Percentiles rank a stretch among this genome's conserved stretches.
phyloP scores from a whole-genome alignment of 2,113 vertebrate species.

The Colius striatus region DNA sequence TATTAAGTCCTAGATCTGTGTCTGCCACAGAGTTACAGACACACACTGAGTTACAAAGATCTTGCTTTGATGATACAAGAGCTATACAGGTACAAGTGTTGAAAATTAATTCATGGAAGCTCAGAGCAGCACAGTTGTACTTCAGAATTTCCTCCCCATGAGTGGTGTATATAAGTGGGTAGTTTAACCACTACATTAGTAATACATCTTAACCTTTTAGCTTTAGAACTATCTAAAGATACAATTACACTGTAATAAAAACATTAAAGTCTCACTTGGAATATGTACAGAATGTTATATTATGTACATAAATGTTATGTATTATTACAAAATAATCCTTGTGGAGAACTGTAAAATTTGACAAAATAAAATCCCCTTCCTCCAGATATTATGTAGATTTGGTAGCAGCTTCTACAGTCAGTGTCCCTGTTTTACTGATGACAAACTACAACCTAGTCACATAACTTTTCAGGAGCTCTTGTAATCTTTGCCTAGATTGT shows the following conservation, averaged over 20 bases:
- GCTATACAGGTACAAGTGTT: not conserved
- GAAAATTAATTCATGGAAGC: not conserved
- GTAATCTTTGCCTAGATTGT: not conserved
- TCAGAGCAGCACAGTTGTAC: not conserved
- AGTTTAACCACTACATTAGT: not conserved
- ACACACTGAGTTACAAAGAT: not conserved
- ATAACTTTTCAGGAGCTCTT: not conserved
- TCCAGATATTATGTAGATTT: not conserved
- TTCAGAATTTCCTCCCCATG: not conserved
- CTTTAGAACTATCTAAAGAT: not conserved
- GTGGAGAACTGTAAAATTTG: not conserved
- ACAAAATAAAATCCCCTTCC: not conserved
- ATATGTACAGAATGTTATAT: not conserved
- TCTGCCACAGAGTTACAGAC: no score
- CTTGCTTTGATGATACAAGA: not conserved
- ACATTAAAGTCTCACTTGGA: not conserved
- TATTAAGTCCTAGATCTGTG: not conserved
- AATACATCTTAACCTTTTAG: constrained; percentile 24
- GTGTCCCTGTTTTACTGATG: not conserved
- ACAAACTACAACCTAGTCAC: not conserved
- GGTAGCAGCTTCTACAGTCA: not conserved
- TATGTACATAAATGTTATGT: no score
- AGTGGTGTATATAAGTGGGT: not conserved
- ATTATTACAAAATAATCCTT: not conserved
- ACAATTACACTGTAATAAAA: not conserved